Base-by-base conservation (phyloP, 1,140 invertebrate genomes). In the Lepidurus apus region DNA sequence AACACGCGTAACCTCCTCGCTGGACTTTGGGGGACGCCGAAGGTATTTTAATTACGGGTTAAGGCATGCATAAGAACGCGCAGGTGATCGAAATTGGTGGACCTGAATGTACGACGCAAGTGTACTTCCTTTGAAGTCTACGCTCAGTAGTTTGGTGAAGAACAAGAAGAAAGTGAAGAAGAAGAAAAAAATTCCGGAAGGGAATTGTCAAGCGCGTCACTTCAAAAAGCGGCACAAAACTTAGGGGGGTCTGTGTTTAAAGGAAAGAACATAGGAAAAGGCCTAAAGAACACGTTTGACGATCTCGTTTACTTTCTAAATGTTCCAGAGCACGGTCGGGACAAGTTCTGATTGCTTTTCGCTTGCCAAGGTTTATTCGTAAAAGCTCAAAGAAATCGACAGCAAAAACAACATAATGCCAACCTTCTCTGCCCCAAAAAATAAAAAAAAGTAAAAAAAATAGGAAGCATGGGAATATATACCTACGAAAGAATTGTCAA, bases 281-380 rank as follows among this genome's bases (percentile, higher is more conserved):
- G 53, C 53, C 53, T 17, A n/a, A 65, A 65, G 53, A 65, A 65
- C 53, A 65, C 53, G 53, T 65, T 65, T 65, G 53, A 65, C 53
- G 53, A 65, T 65, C 53, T 65, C 53, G n/a, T 65, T 65, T 65
- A 65, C 21, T 65, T 17, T 65, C 53, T 65, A 65, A 65, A 65
- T 65, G 53, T 21, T 65, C 53, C 21, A 21, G 21, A 13, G 53
- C 53, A 65, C 53, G 53, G 53, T 65, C 53, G 4, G 21, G 53
- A 65, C 53, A 65, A 65, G 53, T 65, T 65, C 53, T 65, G 53
- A 65, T 65, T 65, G 53, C 53, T 65, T 65, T 65, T 21, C 53
- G 53, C 53, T 65, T 65, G 13, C 53, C 21, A 11, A 65, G 53
- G 53, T 11, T 21, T 65, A 65, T 65, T 65, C 53, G 9, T 65